Percentiles rank a stretch among this genome's conserved stretches.
These are phyloP conservation scores for Cryptoprocta ferox DNA, from an alignment of 2,797 vertebrate species.

Conservation along the genomic window DNA sequence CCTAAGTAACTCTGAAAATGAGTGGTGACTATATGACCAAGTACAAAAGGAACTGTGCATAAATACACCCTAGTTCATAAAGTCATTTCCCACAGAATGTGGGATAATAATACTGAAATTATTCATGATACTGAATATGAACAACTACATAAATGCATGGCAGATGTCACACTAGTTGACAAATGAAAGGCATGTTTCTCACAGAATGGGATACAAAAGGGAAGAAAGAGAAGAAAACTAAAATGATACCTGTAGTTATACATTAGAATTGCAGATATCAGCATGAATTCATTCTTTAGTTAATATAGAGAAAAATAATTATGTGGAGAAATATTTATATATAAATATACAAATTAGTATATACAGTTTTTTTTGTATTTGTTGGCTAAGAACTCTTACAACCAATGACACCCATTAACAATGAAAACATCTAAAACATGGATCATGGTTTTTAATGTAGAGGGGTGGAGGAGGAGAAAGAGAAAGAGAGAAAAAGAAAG, in stretches of 20 bases:
- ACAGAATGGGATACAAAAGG: neutral
- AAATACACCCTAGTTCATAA: neutral
- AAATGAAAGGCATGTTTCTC: neutral
- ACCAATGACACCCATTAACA: neutral
- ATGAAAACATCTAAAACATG: neutral
- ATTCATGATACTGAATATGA: neutral
- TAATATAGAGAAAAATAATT: neutral
- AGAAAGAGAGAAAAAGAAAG: neutral
- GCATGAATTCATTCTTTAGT: neutral
- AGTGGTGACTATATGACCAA: neutral
- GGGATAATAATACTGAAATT: neutral
- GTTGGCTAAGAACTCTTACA: neutral
- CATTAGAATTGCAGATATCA: neutral
- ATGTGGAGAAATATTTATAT: neutral
- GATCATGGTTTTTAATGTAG: neutral
- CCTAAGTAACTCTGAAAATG: neutral
- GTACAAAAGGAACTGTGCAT: neutral
- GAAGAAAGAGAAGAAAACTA: neutral
- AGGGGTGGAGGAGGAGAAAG: neutral
- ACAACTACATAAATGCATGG: neutral
- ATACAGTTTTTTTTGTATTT: neutral
- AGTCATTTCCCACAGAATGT: neutral
- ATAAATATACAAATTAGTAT: neutral
- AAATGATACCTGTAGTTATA: neutral
- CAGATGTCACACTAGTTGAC: neutral